Conservation (phyloP, 2,113 vertebrate genomes). For the Grus americana region DNA sequence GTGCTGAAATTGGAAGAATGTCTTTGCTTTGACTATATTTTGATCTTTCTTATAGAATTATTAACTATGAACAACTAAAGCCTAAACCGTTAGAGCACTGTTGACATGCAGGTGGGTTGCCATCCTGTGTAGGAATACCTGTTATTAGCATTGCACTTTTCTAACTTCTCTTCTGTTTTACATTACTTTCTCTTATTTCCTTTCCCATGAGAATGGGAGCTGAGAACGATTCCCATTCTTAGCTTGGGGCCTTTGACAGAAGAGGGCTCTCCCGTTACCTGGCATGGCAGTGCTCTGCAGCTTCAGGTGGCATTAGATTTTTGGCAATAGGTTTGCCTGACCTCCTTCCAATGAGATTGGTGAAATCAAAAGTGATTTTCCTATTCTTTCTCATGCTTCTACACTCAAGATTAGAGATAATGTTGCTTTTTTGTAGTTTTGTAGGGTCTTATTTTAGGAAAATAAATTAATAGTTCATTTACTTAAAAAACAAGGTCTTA, state of each 20-base stretch:
- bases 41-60: neutral
- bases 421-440: neutral
- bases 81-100: neutral
- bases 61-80: neutral
- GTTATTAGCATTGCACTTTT: neutral
- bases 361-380: neutral
- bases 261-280: neutral
- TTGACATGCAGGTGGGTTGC: neutral
- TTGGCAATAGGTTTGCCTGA: neutral
- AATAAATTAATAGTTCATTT: neutral
- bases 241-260: neutral
- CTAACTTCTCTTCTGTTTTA: neutral
- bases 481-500: neutral
- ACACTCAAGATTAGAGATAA: neutral
- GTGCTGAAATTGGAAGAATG: neutral
- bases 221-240: neutral
- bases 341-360: neutral
- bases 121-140: neutral
- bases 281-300: neutral
- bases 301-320: neutral
- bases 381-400: neutral
- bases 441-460: neutral
- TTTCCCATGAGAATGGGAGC: neutral
- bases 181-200: neutral
- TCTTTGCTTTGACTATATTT: neutral